Evolutionary conservation across 2,113 vertebrate species (phyloP).

Genomic region (Scytalopus superciliaris): DNA sequence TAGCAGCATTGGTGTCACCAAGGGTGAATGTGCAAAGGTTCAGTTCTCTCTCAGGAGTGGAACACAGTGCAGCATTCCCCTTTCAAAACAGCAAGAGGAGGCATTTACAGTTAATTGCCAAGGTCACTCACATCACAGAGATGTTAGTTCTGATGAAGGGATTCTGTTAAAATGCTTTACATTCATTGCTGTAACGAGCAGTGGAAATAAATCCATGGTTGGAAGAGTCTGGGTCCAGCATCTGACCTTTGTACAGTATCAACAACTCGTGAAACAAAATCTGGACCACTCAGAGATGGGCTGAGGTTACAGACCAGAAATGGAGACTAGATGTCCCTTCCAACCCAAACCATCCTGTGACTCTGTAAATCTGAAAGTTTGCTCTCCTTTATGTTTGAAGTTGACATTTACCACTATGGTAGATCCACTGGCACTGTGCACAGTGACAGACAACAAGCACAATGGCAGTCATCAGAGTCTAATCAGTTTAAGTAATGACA

Average conservation of each 20-base stretch:
- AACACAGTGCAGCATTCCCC: neutral
- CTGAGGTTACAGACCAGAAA: neutral
- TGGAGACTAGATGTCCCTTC: neutral
- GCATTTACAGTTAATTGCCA: neutral
- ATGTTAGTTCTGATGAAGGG: rapidly evolving
- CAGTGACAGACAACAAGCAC: neutral
- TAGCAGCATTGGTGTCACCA: neutral
- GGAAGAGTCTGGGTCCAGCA: neutral
- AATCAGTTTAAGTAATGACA: neutral
- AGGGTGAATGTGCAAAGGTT: neutral
- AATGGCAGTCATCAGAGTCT: neutral
- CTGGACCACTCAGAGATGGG: rapidly evolving
- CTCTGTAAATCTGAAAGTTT: neutral
- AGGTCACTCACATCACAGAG: neutral
- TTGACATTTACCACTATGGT: neutral
- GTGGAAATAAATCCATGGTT: neutral
- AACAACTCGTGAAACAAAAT: neutral
- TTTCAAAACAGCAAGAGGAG: neutral
- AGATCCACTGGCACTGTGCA: neutral
- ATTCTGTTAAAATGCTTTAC: neutral
- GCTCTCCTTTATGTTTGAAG: neutral
- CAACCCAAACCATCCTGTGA: neutral
- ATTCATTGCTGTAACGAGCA: neutral
- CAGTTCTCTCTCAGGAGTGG: neutral
- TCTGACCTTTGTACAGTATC: neutral